Conservation (phyloP, 2,888 invertebrate species). For the Scrobipalpa atriplicella region DNA sequence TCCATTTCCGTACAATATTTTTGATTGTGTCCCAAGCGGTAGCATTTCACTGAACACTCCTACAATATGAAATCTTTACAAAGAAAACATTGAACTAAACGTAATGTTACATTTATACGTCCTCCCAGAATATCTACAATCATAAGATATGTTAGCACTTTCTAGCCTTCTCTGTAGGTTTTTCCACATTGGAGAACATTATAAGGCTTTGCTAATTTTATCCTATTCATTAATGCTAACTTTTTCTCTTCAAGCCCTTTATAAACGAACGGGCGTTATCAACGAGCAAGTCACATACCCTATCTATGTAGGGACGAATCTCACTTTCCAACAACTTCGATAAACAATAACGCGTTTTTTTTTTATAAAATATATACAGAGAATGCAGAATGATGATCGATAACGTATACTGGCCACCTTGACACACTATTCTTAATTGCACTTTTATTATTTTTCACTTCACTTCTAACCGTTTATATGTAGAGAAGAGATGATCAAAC, state of each 20-base stretch:
- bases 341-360: conserved; percentile 44
- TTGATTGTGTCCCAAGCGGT: conserved; percentile 44
- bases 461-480: conserved; percentile 25
- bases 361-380: conserved; percentile 55
- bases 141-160: conserved; percentile 77
- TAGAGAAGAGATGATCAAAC: not conserved
- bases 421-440: conserved; percentile 47
- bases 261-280: not conserved
- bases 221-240: conserved; percentile 70
- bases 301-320: conserved; percentile 36
- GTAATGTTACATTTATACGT: conserved; percentile 66
- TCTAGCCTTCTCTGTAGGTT: conserved; percentile 50
- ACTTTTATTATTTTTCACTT: conserved; percentile 30
- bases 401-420: conserved; percentile 50
- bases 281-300: conserved; percentile 34
- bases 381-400: conserved; percentile 46
- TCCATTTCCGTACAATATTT: conserved; percentile 46
- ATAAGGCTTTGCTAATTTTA: conserved; percentile 64
- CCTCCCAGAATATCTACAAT: conserved; percentile 62
- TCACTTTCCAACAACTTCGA: conserved; percentile 36
- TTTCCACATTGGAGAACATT: conserved; percentile 50
- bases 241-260: conserved; percentile 55
- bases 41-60: conserved; percentile 70
- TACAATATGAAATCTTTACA: conserved; percentile 76
- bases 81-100: conserved; percentile 79